Conservation (phyloP, 2,113 vertebrate genomes). For the Agapornis roseicollis region DNA sequence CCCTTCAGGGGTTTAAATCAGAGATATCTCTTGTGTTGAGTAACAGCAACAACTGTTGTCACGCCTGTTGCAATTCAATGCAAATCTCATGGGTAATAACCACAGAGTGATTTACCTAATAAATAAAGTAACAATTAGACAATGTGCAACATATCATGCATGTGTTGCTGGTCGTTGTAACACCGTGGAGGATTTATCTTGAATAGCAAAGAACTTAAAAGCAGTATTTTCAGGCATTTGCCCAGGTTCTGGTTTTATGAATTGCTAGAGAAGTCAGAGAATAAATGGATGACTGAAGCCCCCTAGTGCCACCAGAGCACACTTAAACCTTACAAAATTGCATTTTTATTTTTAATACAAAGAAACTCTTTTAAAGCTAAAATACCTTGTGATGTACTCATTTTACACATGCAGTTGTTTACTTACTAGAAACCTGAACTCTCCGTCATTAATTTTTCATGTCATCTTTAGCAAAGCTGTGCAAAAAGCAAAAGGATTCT, state of each 20-base stretch:
- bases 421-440: not conserved
- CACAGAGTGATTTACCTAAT: not conserved
- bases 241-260: fast-evolving
- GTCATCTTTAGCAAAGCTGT: not conserved
- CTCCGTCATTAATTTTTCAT: not conserved
- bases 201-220: not conserved
- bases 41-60: not conserved
- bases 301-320: slow-evolving; percentile 39
- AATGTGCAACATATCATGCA: not conserved
- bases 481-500: not conserved
- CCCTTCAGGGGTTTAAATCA: not conserved
- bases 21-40: fast-evolving
- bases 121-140: not conserved
- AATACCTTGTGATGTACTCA: not conserved
- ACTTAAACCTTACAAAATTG: not conserved
- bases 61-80: not conserved
- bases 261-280: not conserved
- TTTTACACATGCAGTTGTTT: not conserved
- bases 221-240: not conserved
- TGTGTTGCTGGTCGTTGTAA: not conserved
- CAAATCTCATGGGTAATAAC: not conserved
- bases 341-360: not conserved
- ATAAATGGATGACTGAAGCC: slow-evolving; percentile 50
- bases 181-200: fast-evolving
- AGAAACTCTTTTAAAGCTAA: not conserved